Evolutionary conservation across 2,797 vertebrate species (phyloP), one percentile per base, ranked within the genome.

Genomic region (Luscinia luscinia): DNA sequence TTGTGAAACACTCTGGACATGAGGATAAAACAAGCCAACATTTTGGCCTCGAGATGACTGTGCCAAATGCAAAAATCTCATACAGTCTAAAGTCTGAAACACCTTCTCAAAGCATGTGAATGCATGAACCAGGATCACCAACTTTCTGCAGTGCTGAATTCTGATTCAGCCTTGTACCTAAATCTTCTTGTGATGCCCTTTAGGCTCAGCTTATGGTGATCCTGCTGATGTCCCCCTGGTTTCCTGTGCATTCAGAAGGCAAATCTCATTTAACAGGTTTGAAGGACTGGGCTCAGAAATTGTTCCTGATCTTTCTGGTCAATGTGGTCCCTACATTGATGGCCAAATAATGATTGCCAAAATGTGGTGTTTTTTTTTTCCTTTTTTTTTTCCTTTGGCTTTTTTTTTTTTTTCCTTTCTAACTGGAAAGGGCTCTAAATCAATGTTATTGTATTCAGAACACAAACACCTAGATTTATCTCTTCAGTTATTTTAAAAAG

Each of bases 401-500:
- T 12, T 9, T 27, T 51, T 27, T 16, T 20, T 78, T 70, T 18
- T 22, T 32, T 16, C 22, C n/a, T 34, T 45, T 9, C 12, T 43
- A 21, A 5, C 14, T 74, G 30, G 24, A 89, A 69, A 61, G 24
- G 5, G 2, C 13, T 23, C 15, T 26, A 62, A 72, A 41, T 59
- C 49, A 55, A 6, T 68, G 15, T 72, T 82, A 40, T 51, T 45
- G 26, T 83, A 43, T 26, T 51, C 46, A 72, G 62, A 78, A 22
- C 12, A 55, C 59, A 86, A 78, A 67, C 57, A 84, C 30, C 43
- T 80, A 54, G 11, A 61, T 83, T 22, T 75, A 82, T 82, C 34
- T 92, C 75, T 66, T 61, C 36, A 83, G 52, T 93, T 94, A 86
- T 94, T 93, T 86, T 27, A 90, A 93, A 85, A 89, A 68, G 24